A percentile compares a stretch with the other conserved stretches of the same genome.
phyloP scores from a whole-genome alignment of 2,888 invertebrate species.

The Coecobrya sp. region DNA sequence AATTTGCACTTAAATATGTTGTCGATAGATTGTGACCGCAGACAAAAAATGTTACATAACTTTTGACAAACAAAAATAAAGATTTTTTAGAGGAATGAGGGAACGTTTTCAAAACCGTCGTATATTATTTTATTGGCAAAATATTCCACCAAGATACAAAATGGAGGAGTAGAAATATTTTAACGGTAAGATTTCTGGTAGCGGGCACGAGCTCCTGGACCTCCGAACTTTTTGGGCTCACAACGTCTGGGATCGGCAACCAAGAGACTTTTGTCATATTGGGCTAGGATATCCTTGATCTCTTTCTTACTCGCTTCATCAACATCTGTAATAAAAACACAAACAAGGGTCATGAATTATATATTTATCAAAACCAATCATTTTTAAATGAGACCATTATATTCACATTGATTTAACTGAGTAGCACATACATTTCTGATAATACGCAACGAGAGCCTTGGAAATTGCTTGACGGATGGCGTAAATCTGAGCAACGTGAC shows the following conservation, averaged over 20 bases:
- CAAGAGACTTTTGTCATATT: constrained; percentile 98
- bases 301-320: constrained; percentile 99
- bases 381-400: too few species aligned
- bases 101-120: constrained; percentile 4
- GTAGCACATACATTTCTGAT: constrained; percentile 97
- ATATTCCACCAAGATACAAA: constrained; percentile 65
- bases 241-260: constrained; percentile 99
- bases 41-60: too few species aligned
- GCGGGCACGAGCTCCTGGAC: constrained; percentile 99
- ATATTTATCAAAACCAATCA: not conserved
- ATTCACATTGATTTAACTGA: too few species aligned
- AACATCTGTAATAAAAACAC: constrained; percentile 92
- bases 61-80: too few species aligned
- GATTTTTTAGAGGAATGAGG: not conserved
- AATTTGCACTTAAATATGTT: too few species aligned
- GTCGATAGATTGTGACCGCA: too few species aligned
- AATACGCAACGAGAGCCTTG: constrained; percentile 98
- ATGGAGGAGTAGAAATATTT: constrained; percentile 87
- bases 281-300: constrained; percentile 98
- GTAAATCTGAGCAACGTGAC: constrained; percentile 99
- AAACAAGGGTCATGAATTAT: not conserved
- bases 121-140: constrained; percentile 52
- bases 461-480: constrained; percentile 99
- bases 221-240: constrained; percentile 99
- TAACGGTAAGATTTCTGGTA: constrained; percentile 99